phyloP scores from a whole-genome alignment of 92 coral and sea anemone species.

The Diadumene lineata region DNA sequence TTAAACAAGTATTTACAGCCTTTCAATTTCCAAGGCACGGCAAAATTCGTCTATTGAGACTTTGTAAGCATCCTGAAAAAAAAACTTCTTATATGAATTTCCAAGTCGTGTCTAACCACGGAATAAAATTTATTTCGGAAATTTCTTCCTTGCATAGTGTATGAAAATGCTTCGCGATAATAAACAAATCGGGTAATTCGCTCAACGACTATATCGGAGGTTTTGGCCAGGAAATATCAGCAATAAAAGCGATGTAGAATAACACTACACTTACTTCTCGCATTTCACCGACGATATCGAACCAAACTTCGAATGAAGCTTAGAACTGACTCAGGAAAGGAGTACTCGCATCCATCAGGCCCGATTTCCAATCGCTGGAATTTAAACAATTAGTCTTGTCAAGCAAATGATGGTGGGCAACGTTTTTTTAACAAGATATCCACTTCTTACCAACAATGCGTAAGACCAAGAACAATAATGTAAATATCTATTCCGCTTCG shows the following conservation, averaged over 20 bases:
- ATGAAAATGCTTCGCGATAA: not conserved
- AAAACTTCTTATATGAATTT: too few species aligned
- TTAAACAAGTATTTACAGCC: not conserved
- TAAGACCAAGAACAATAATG: slow-evolving; percentile 51
- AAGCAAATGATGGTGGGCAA: not conserved
- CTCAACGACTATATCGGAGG: not conserved
- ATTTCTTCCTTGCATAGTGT: not conserved
- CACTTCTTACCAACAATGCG: slow-evolving; percentile 40
- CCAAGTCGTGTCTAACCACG: not conserved
- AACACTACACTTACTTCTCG: slow-evolving; percentile 25
- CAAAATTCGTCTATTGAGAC: slow-evolving; percentile 50
- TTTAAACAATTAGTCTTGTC: not conserved
- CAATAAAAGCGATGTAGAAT: not conserved
- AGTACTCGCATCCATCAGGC: slow-evolving; percentile 35
- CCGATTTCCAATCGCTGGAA: slow-evolving; percentile 35
- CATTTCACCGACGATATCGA: slow-evolving; percentile 47
- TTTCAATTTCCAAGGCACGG: slow-evolving; percentile 23
- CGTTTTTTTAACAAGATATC: not conserved
- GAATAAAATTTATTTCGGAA: not conserved
- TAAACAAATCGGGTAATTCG: not conserved
- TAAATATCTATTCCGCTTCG: slow-evolving; percentile 31
- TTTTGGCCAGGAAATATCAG: not conserved
- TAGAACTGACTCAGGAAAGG: slow-evolving; percentile 33
- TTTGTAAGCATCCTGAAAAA: slow-evolving; percentile 54
- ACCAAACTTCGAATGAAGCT: slow-evolving; percentile 33